Conservation (phyloP, 1,140 invertebrate genomes). For the Scaptomyza montana region DNA sequence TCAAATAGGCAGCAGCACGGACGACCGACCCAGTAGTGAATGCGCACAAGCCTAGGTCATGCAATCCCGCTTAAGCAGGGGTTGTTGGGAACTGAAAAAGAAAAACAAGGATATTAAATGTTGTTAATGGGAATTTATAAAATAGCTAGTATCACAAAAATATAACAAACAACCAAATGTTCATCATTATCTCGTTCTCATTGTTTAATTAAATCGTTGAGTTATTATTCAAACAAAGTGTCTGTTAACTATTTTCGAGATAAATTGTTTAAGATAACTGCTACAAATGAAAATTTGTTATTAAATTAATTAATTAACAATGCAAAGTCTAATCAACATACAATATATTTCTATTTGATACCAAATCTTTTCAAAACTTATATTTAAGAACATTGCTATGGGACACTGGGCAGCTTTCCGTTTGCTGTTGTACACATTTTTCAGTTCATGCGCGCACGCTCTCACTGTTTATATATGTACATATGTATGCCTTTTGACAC, state of each 20-base stretch:
- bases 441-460: slow-evolving; percentile 51
- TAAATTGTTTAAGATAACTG: no score
- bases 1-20: slow-evolving; percentile 35
- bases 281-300: no score
- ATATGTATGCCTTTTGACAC: slow-evolving; percentile 32
- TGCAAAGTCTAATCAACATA: no score
- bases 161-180: no score
- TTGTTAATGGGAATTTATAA: no score
- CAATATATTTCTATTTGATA: background rate
- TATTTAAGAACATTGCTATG: slow-evolving; percentile 19
- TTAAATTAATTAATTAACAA: no score
- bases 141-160: no score
- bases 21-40: slow-evolving; percentile 27
- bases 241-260: no score
- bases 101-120: background rate
- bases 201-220: no score
- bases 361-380: no score
- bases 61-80: slow-evolving; percentile 6
- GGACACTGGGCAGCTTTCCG: slow-evolving; percentile 33
- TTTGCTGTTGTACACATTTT: slow-evolving; percentile 52
- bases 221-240: no score
- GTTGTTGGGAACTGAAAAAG: background rate
- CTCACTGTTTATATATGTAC: slow-evolving; percentile 28
- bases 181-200: no score
- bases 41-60: slow-evolving; percentile 17